Base-by-base conservation (phyloP, 2,113 vertebrate species). In the Colinus virginianus region DNA sequence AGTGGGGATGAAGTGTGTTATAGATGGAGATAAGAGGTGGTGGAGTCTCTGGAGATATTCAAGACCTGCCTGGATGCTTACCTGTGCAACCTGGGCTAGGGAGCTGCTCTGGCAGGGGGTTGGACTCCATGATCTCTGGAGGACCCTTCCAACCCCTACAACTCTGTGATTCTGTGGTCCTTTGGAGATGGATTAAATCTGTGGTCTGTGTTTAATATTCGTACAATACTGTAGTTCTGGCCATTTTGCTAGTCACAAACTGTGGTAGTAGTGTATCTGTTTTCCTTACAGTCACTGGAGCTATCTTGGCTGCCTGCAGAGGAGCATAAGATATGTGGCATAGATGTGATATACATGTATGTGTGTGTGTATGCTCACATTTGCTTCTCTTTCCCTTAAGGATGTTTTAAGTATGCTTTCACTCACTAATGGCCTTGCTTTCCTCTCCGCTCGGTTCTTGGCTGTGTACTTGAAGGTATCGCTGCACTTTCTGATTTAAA, bases 311-410 rank as follows among this genome's bases (percentile, higher is more conserved):
- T 9, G 4, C 1, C 0, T 22, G 9, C 36, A 49, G 48, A 42
- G 1, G 7, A 46, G 46, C 36, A 42, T 0, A 0, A 64, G 22
- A 28, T 0, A 0, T 4, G 38, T 49, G 55, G 20, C 38, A 67
- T 26, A 55, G 49, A 51, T 64, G 26, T 20, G 42, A 53, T 51
- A n/a, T 67, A 40, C 40, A 13, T 40, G 11, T 40, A 40, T 40
- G 40, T 40, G 38, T 9, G 11, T 40, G 40, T 40, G 40, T 40
- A 40, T 40, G 40, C 11, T 40, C 40, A 40, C 40, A 40, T 40
- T 40, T 40, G 40, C 40, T 40, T 72, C 32, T 58, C 43, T 62
- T 62, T 78, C 59, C 36, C 7, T 87, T 28, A 11, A 40, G 6
- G 48, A 23, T 49, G 48, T 81, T 90, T 88, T 70, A 11, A 40